Base-by-base conservation (phyloP, 2,888 invertebrate genomes). In the Tipula confusa region DNA sequence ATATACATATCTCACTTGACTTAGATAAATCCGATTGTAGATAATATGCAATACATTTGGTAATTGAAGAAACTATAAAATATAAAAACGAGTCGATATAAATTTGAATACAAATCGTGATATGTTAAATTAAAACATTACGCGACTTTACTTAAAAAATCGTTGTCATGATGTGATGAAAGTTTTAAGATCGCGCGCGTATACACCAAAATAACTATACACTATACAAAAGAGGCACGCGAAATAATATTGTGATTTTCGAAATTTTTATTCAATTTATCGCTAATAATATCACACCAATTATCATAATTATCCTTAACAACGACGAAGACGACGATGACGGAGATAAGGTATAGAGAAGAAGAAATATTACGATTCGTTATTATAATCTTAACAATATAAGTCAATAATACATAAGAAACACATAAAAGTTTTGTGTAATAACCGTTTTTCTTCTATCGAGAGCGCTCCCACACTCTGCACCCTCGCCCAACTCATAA, bases 361-460 rank as follows among this genome's bases (percentile, higher is more conserved):
- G 43, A n/a, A 24, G 64, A 64, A 38, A 13, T 13, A 64, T 18
- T 11, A 64, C 64, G 24, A 64, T 24, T 64, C 64, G n/a, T 64
- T 64, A 64, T 64, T 64, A 64, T 64, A 64, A 64, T 64, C 64
- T 64, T 64, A 64, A 64, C 64, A 64, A 64, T 64, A 64, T 64
- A 64, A 64, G 64, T 64, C 64, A 64, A 64, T 64, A 64, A 64
- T 64, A 64, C 64, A 64, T 64, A 64, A 64, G 64, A 64, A 64
- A 24, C 64, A 64, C 24, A 64, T 64, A 64, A 64, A 64, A 64
- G 64, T 64, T 64, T 64, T 64, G 24, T 64, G 24, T 64, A 24
- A 64, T 64, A 64, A 64, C 64, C 64, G 64, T 64, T 64, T 64
- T 24, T 64, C n/a, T 43, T 43, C 43, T 43, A n/a, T n/a, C n/a